Evolutionary conservation across 2,797 vertebrate genomes (phyloP).

Genomic region (Tragopan temminckii): DNA sequence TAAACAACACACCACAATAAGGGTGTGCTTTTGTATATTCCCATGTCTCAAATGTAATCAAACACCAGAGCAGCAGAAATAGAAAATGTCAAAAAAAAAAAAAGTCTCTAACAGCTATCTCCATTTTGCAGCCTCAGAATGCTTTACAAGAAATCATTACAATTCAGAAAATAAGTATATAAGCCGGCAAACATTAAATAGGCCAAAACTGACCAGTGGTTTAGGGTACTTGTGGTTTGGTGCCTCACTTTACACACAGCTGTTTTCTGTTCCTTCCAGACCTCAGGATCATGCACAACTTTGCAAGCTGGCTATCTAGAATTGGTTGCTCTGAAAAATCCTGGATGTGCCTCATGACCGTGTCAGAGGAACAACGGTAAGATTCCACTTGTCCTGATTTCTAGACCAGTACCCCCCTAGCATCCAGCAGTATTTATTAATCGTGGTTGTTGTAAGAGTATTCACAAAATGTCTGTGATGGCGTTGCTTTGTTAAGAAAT

Average conservation of each 20-base stretch:
- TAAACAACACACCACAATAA: not conserved
- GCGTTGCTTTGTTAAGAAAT: not conserved
- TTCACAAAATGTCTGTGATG: not conserved
- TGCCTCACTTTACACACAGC: not conserved
- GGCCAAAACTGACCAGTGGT: not conserved
- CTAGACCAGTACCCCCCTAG: not conserved
- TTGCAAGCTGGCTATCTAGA: not conserved
- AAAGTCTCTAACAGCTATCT: not conserved
- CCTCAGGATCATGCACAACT: not conserved
- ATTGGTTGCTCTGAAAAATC: not conserved
- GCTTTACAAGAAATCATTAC: not conserved
- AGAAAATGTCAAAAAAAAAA: constrained; percentile 7
- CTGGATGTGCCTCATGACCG: not conserved
- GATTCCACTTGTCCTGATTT: not conserved
- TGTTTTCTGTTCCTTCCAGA: not conserved
- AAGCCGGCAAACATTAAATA: not conserved
- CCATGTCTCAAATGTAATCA: not conserved
- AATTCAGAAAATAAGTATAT: not conserved
- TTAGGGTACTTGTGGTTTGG: not conserved
- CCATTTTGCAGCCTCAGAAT: not conserved
- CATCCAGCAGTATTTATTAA: not conserved
- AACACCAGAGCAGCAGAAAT: not conserved
- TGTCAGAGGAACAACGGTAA: not conserved
- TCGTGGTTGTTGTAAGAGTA: not conserved
- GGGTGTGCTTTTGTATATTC: not conserved